Evolutionary conservation across 2,888 invertebrate species (phyloP), one percentile per base, ranked within the genome.

Genomic region (Prosapia bicincta): DNA sequence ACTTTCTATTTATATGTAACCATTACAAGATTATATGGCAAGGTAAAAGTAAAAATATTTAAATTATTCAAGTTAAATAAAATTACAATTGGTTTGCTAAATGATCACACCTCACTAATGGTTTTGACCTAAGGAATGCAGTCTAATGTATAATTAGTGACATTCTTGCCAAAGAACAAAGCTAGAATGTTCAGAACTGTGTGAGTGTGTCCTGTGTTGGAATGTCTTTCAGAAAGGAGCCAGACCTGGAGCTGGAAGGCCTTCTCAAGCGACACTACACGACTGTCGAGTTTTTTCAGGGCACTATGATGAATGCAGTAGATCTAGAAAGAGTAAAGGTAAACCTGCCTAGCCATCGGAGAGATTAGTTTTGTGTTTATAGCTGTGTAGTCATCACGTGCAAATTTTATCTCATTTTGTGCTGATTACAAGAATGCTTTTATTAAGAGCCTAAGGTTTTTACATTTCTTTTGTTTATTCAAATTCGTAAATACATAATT

Each of bases 231-330:
- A 99, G 99, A 92, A 97, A 98, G 91, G 97, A 98, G 89, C 99
- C 99, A 85, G 99, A 99, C 90, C 92, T 99, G 90, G 99, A 99
- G 89, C 91, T 99, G 90, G 99, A 99, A 89, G 99, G 99, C 87
- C 93, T 99, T 85, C 96, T 99, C 89, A 99, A 99, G 90, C 93
- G 99, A 86, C 99, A 99, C 93, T 99, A 99, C 92, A 99, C 99
- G 85, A 99, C 99, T 87, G 99, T 98, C 91, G 97, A 98, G 93
- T 99, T 99, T 94, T 99, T 99, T 95, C 99, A 99, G 93, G 99
- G 99, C 88, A 98, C 98, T 87, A 99, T 99, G 92, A 99, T 99
- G 99, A 99, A 99, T 90, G 98, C 99, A 85, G 97, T 99, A 89
- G 99, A 99, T 92, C 93, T 99, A 92, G 97, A 98, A 88, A 90